A percentile compares a stretch with the other conserved stretches of the same genome.
Conservation (phyloP, 2,113 vertebrate species). For the Chlorocebus sabaeus region DNA sequence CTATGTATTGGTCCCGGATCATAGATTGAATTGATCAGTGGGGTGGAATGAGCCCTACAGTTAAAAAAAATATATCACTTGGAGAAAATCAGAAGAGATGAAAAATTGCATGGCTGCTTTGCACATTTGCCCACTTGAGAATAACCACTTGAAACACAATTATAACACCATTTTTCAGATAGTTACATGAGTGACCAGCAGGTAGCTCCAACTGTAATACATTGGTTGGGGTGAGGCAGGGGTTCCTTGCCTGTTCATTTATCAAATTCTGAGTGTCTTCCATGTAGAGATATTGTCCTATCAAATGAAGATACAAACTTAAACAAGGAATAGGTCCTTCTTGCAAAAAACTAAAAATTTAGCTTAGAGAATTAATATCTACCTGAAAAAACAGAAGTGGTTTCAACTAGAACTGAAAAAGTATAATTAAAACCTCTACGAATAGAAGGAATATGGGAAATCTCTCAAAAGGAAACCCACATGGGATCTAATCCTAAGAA, state of each 20-base stretch:
- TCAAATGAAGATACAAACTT: neutral
- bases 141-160: neutral
- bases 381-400: neutral
- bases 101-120: neutral
- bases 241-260: neutral
- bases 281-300: fast-evolving
- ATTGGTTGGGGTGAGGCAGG: fast-evolving
- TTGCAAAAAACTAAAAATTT: neutral
- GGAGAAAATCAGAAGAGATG: neutral
- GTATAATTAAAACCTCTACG: neutral
- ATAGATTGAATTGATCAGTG: neutral
- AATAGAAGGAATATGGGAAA: neutral
- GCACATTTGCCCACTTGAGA: neutral
- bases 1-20: neutral
- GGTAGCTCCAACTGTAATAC: neutral
- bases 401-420: neutral
- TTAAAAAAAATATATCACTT: neutral
- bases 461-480: neutral
- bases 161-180: neutral
- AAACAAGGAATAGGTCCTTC: neutral
- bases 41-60: neutral
- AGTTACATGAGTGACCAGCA: neutral
- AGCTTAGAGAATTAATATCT: neutral
- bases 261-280: neutral
- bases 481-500: neutral